These are phyloP conservation scores for Maniola jurtina DNA, from an alignment of 1,140 invertebrate genomes.

Conservation along the genomic window DNA sequence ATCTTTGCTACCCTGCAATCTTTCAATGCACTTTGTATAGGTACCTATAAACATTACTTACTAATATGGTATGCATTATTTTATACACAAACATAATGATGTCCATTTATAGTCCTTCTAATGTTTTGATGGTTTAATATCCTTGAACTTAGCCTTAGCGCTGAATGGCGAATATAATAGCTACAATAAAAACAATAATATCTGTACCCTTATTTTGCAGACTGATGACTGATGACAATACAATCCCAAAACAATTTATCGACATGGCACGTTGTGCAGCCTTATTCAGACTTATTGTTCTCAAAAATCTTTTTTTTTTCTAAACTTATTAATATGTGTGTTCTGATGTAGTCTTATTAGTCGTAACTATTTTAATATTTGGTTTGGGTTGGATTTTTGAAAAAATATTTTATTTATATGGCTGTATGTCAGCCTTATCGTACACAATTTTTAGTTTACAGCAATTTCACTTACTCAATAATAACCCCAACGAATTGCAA, in stretches of 20 bases:
- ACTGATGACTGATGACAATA: not conserved
- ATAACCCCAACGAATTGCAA: too few species aligned
- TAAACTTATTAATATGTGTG: not conserved
- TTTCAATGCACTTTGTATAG: not conserved
- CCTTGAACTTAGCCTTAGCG: constrained; percentile 10
- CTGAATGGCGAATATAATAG: constrained; percentile 7
- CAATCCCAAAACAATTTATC: not conserved
- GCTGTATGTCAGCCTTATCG: too few species aligned
- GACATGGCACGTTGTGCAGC: not conserved
- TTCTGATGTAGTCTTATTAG: too few species aligned
- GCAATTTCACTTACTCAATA: too few species aligned
- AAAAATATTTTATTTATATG: too few species aligned
- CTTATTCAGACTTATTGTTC: not conserved
- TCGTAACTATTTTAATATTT: too few species aligned
- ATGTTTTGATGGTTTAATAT: constrained; percentile 3
- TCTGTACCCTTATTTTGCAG: not conserved
- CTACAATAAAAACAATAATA: not conserved
- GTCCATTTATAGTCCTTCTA: not conserved
- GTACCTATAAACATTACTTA: not conserved
- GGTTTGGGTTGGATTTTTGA: too few species aligned
- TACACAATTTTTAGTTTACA: too few species aligned
- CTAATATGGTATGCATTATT: not conserved
- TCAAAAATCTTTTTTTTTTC: not conserved
- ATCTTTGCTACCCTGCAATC: not conserved
- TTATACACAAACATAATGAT: not conserved